Evolutionary conservation across 2,113 vertebrate species (phyloP), one percentile per base, ranked within the genome.

Genomic region (Tachycineta bicolor): DNA sequence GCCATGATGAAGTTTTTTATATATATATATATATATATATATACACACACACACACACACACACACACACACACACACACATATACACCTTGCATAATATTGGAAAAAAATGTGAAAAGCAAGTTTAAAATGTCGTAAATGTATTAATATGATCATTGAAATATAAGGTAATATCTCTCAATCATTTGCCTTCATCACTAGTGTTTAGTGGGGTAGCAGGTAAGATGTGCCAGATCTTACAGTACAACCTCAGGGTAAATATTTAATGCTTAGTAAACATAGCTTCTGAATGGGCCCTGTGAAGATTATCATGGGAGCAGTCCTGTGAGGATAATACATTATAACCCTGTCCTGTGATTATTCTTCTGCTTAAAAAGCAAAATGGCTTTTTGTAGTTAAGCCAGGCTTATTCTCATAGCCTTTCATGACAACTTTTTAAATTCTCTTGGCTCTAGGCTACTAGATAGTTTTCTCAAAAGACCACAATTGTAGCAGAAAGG

Each of bases 21-120:
- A 11, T 25, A 12, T 37, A 25, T 25, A 53, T 31, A 37, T 37
- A 34, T 81, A 58, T 68, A 31, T 55, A n/a, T 43, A n/a, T 78
- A 58, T 77, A n/a, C 12, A 37, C 37, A 37, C 37, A 37, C 37
- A 37, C 37, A 37, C 37, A 37, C 9, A 37, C 9, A 37, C 9
- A 37, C 37, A 37, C 9, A 37, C 37, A 37, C 9, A 37, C 7
- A 37, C 9, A 37, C 37, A 37, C 9, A 37, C 37, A 37, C 9
- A 37, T 9, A 37, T 9, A 37, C 37, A 50, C 28, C 84, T 89
- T 19, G 22, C 24, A 22, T 82, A 68, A 68, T 52, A 59, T 20
- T 58, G 9, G 6, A 67, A 47, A 37, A 37, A 43, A 28, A 4
- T 0, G 14, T 1, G 0, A 63, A 71, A n/a, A 39, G 2, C 10